Conservation (phyloP, 2,113 vertebrate genomes). For the Petrocephalus microphthalmus region DNA sequence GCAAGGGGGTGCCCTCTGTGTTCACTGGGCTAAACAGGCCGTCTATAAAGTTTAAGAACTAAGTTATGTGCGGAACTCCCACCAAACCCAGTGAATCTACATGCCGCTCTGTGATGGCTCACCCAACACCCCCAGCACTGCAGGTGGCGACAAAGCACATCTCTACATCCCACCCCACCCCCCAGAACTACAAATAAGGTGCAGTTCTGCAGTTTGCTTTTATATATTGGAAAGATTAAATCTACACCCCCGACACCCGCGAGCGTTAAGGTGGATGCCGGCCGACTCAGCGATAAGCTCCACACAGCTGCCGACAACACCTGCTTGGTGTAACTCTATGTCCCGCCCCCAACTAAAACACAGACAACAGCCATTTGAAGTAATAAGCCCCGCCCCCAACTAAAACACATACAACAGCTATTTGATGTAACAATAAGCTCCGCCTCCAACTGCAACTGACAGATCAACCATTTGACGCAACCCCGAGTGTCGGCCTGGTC, state of each 20-base stretch:
- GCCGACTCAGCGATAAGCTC: neutral
- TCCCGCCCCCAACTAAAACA: neutral
- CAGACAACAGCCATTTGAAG: too few species aligned
- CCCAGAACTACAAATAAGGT: conserved; percentile 9
- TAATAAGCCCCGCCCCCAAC: too few species aligned
- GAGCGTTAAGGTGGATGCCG: neutral
- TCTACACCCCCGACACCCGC: neutral
- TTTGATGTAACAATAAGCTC: neutral
- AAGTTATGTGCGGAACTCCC: neutral
- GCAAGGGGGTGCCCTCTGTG: neutral
- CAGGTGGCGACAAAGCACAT: neutral
- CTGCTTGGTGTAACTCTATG: neutral
- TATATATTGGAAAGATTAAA: conserved; percentile 29
- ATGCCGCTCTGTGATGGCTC: neutral
- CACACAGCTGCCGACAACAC: conserved; percentile 14
- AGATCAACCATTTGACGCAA: neutral
- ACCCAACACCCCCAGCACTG: neutral
- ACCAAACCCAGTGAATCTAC: neutral
- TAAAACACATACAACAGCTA: too few species aligned
- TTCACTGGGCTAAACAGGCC: neutral
- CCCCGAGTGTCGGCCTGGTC: too few species aligned
- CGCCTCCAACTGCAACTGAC: neutral
- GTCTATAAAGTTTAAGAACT: neutral
- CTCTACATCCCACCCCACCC: neutral
- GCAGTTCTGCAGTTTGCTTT: conserved; percentile 21